phyloP scores from a whole-genome alignment of 2,888 invertebrate genomes.

The Taenaris catops region DNA sequence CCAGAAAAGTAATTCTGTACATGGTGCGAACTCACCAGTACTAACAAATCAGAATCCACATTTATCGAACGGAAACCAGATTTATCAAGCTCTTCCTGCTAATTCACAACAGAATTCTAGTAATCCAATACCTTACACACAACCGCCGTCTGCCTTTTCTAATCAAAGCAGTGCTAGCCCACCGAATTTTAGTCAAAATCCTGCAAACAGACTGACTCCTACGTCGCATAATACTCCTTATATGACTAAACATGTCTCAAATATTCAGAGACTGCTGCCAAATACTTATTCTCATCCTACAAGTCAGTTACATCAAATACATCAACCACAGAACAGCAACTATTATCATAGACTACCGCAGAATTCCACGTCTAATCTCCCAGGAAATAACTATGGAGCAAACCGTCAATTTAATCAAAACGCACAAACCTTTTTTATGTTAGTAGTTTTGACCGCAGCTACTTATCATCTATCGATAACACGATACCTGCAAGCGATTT shows the following conservation, averaged over 20 bases:
- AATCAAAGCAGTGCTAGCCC: conserved; percentile 55
- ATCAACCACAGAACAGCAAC: conserved; percentile 54
- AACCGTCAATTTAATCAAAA: conserved; percentile 48
- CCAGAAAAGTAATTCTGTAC: conserved; percentile 51
- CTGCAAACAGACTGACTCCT: conserved; percentile 61
- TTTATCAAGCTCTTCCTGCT: conserved; percentile 56
- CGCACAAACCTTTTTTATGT: no score
- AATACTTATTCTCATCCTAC: conserved; percentile 60
- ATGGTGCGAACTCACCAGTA: conserved; percentile 49
- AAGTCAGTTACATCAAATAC: conserved; percentile 51
- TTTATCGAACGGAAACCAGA: conserved; percentile 43
- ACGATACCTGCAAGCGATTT: no score
- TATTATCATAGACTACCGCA: conserved; percentile 65
- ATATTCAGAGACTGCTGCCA: conserved; percentile 50
- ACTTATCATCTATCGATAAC: no score
- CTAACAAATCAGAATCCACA: conserved; percentile 40
- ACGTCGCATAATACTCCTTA: conserved; percentile 50
- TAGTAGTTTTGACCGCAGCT: no score
- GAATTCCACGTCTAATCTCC: conserved; percentile 38
- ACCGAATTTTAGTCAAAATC: conserved; percentile 64
- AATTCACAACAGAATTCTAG: conserved; percentile 44
- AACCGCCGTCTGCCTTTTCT: conserved; percentile 54
- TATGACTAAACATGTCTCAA: conserved; percentile 47
- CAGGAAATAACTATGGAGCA: conserved; percentile 39
- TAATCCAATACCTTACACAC: conserved; percentile 60